These are phyloP conservation scores for Vimba vimba DNA, from an alignment of 2,113 vertebrate species.

Conservation along the genomic window DNA sequence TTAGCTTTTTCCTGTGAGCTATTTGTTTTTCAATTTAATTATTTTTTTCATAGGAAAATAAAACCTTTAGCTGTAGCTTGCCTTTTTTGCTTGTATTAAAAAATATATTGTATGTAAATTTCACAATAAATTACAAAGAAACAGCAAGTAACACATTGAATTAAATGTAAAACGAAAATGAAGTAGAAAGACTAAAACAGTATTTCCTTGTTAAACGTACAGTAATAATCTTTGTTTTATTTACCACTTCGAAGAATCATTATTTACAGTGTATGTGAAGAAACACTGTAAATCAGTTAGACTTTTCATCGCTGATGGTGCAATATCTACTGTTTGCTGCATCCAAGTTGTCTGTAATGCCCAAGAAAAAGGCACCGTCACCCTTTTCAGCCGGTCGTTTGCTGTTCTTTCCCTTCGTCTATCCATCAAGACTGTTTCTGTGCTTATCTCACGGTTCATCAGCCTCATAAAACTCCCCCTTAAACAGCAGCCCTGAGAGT, in stretches of 20 bases:
- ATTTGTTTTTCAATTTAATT: no score
- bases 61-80: no score
- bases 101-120: no score
- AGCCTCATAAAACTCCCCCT: slow-evolving; percentile 61
- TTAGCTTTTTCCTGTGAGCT: no score
- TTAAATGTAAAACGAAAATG: no score
- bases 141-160: no score
- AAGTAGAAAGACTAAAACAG: not conserved
- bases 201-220: not conserved
- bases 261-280: not conserved
- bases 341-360: not conserved
- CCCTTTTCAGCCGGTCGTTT: slow-evolving; percentile 36
- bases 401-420: slow-evolving; percentile 35
- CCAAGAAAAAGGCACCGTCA: not conserved
- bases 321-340: not conserved
- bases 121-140: no score
- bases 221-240: not conserved
- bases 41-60: no score
- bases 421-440: slow-evolving; percentile 48
- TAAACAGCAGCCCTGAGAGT: slow-evolving; percentile 66
- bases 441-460: slow-evolving; percentile 65
- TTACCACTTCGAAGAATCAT: not conserved
- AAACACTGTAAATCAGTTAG: not conserved
- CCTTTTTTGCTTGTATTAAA: no score
- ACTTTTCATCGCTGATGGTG: not conserved